Conservation (phyloP, 2,113 vertebrate genomes). For the Semicossyphus pulcher region DNA sequence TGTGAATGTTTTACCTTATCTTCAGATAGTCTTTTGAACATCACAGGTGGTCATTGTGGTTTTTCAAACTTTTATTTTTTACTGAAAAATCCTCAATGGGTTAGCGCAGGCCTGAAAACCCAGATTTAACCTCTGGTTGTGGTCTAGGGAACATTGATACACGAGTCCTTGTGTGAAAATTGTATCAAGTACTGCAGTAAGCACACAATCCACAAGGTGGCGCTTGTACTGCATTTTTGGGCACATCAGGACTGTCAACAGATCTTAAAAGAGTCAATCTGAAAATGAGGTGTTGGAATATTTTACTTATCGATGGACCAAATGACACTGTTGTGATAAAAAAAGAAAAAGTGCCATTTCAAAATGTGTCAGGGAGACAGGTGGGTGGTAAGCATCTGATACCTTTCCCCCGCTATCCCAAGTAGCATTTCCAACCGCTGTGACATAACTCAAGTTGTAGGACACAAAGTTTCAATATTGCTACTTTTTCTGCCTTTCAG, state of each 20-base stretch:
- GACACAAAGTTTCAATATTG: neutral
- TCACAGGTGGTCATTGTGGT: neutral
- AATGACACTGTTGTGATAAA: conserved; percentile 6
- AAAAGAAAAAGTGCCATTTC: conserved; percentile 6
- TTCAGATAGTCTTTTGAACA: no score
- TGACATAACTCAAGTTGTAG: conserved; percentile 5
- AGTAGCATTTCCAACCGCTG: conserved; percentile 38
- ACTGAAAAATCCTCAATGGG: no score
- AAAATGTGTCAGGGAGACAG: neutral
- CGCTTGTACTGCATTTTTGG: neutral
- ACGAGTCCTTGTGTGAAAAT: neutral
- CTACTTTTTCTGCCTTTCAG: neutral
- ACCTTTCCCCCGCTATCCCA: conserved; percentile 28
- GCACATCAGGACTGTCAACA: no score
- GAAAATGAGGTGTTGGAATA: neutral
- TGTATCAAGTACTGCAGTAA: neutral
- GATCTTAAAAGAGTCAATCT: neutral
- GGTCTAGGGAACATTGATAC: neutral
- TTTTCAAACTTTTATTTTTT: neutral
- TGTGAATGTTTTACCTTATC: no score
- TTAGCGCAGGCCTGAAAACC: neutral
- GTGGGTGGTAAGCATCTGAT: conserved; percentile 12
- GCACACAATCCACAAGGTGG: conserved; percentile 61
- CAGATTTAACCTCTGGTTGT: no score
- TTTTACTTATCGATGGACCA: neutral